Base-by-base conservation (phyloP, 2,113 vertebrate species). In the Siniperca chuatsi region DNA sequence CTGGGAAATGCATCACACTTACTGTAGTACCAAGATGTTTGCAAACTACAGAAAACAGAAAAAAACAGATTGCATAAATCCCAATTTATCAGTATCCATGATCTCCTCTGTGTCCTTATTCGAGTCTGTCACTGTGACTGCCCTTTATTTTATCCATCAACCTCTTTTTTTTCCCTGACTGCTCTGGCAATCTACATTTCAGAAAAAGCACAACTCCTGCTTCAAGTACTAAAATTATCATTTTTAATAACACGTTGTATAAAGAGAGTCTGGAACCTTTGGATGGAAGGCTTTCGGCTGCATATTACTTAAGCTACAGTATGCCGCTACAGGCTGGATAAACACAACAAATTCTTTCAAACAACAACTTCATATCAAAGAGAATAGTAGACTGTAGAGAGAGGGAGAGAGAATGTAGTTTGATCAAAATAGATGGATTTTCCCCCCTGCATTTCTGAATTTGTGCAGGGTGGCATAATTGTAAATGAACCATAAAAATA, bases 261-360 rank as follows among this genome's bases (percentile, higher is more conserved):
- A 21, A 69, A 88, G 58, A 71, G 57, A 46, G 61, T 40, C 1
- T 12, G 37, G 67, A 64, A 61, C 54, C 37, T 35, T 78, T 70
- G 69, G 64, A 81, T 90, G 58, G 52, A 75, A 75, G 78, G 65
- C 46, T 78, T 75, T 84, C 84, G 74, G 78, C 86, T 70, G 70
- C 78, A 40, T 73, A 75, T 78, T 62, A 69, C 29, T 77, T 40
- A 68, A 83, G 35, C 68, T 72, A 80, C 66, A 79, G 58, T 72
- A 40, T 46, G 67, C 23, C 2, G 57, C 73, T 77, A 23, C 20
- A 35, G 75, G 83, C 66, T 67, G 55, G 40, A 74, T 64, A 60
- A 75, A 81, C 74, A 81, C 40, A 57, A 21, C 44, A 66, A 29
- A 9, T 21, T 67, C 23, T 50, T 50, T 48, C 4, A 69, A 61